Conservation (phyloP, 2,113 vertebrate species). For the Rutilus rutilus region DNA sequence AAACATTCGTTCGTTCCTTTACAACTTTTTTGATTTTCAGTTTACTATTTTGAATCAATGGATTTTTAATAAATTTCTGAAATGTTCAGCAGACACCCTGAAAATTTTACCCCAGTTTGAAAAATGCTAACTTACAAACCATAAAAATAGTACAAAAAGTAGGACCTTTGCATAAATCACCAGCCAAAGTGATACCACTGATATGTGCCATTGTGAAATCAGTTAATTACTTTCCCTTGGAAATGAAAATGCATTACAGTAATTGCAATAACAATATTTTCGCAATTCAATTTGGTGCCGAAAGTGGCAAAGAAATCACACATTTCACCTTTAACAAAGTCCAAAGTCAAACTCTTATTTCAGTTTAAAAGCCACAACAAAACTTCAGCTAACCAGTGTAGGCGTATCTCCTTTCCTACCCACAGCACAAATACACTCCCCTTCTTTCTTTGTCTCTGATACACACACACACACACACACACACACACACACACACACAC, state of each 20-base stretch:
- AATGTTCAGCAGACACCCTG: background rate
- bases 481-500: constrained; percentile 23
- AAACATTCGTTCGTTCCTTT: background rate
- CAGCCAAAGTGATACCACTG: background rate
- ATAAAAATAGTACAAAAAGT: background rate
- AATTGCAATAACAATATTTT: background rate
- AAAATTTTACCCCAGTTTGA: background rate
- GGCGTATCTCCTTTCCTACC: constrained; percentile 12
- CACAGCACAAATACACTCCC: constrained; percentile 20
- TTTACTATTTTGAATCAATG: background rate
- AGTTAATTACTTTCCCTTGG: background rate
- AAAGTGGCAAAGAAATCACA: background rate
- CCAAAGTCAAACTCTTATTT: constrained; percentile 15
- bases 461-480: constrained; percentile 24
- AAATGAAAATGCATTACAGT: background rate
- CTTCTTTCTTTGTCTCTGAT: constrained; percentile 39
- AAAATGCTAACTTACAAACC: background rate
- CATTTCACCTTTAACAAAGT: constrained; percentile 32
- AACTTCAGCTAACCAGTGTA: constrained; percentile 5
- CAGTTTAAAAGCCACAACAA: constrained; percentile 32
- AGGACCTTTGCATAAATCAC: background rate
- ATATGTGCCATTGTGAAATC: background rate
- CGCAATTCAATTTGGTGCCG: background rate
- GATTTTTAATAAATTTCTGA: background rate
- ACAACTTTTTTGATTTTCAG: background rate